Base-by-base conservation (phyloP, 2,113 vertebrate species). In the Potamarius usumacintae region DNA sequence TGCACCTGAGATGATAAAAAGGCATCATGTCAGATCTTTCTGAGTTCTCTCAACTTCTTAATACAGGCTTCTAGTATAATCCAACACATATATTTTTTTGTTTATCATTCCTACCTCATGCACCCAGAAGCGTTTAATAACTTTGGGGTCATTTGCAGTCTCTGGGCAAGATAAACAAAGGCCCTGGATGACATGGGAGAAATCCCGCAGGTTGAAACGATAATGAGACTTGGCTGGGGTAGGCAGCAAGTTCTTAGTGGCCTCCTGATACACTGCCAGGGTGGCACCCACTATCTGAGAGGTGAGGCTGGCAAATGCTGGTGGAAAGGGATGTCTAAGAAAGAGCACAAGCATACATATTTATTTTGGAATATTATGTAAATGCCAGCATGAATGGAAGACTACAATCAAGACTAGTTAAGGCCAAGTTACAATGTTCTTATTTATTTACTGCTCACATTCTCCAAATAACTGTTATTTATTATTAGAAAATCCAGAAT, bases 171-270 rank as follows among this genome's bases (percentile, higher is more conserved):
- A 98, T 79, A 98, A 90, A 82, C 97, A 98, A 90, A 97, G 92
- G 7, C 97, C 97, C 94, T 98, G 97, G 90, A 98, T 96, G 83
- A 99, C 97, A 18, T 96, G 95, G 53, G 97, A 97, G 90, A 98
- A 96, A 89, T 98, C 97, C 0, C 96, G 96, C 80, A 98, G 95
- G 89, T 98, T 98, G 94, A 98, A 99, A 87, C 97, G 91, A 87
- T 98, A 98, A 91, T 98, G 97, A 85, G 97, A 98, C 90, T 98
- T 98, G 65, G 97, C 88, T 1, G 97, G 97, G 1, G 97, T 97
- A 10, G 97, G 97, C 77, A 98, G 93, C 53, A 99, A 94, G 90
- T 97, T 97, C 91, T 95, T 96, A 91, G 96, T 97, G 87, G 97
- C 96, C 90, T 97, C 97, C 89, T 96, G 96, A 92, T 98, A 97